Evolutionary conservation across 2,113 vertebrate species (phyloP).

Genomic region (Myotis lucifugus): DNA sequence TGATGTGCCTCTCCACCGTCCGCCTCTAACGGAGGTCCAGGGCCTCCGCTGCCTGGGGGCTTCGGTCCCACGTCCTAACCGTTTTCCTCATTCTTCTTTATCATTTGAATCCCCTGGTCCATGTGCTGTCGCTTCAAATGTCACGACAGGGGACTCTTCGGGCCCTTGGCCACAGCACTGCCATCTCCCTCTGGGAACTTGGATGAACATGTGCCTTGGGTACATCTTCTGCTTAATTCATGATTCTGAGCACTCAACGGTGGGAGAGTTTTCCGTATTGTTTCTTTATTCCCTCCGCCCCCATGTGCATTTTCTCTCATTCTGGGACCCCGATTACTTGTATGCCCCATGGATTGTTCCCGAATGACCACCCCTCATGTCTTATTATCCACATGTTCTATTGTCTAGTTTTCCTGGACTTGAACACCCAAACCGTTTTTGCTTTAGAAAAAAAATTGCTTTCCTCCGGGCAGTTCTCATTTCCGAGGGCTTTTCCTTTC

Average conservation of each 20-base stretch:
- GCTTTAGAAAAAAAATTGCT: not conserved
- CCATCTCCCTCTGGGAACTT: not conserved
- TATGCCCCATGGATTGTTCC: not conserved
- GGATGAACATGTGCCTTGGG: not conserved
- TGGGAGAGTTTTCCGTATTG: not conserved
- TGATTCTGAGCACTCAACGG: not conserved
- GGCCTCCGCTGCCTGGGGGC: too few relatives aligned
- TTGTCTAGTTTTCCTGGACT: not conserved
- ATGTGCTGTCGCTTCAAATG: not conserved
- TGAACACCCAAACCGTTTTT: not conserved
- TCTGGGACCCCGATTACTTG: not conserved
- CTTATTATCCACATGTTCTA: not conserved
- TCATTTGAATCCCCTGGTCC: not conserved
- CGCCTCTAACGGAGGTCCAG: not conserved
- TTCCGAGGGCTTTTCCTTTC: not conserved
- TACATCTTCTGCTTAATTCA: not conserved
- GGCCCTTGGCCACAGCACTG: not conserved
- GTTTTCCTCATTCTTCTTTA: too few relatives aligned
- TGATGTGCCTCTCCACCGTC: conserved; percentile 11
- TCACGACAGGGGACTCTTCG: not conserved
- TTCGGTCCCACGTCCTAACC: too few relatives aligned
- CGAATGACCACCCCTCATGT: not conserved
- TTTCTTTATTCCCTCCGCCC: not conserved
- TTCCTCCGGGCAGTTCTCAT: not conserved
- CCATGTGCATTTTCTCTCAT: not conserved